Evolutionary conservation across 2,888 invertebrate genomes (phyloP), one percentile per base, ranked within the genome.

Genomic region (Tipula vernalis): DNA sequence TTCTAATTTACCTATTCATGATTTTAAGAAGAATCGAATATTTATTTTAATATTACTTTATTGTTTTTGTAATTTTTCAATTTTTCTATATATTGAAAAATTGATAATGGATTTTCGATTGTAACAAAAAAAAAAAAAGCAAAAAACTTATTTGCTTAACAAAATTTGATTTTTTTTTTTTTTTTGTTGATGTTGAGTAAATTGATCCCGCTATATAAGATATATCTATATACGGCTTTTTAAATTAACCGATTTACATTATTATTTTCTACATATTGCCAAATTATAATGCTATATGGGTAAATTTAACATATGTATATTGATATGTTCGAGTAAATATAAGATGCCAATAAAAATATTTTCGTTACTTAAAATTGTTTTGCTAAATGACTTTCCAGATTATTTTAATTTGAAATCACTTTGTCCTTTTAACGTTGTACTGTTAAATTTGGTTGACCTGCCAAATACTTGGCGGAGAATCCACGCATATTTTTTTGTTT

Each of bases 1-100:
- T 71, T 71, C 71, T 71, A 71, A 71, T 71, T 71, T 71, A 71
- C 71, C 71, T 71, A 71, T 71, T 71, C 71, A 71, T 71, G 71
- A 28, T 71, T 71, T 71, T 71, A 71, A 71, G 71, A 8, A 0
- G 28, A 71, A 28, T 71, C 71, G 28, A 28, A 28, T 71, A 71
- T 71, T 71, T 71, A 57, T 71, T 71, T 71, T 71, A 71, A 57
- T 57, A n/a, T 57, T 57, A 15, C 8, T 57, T 15, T 71, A 71
- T 71, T 71, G 71, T 71, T 71, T 28, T 71, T 71, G 71, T 71
- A 71, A 71, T 71, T 71, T 71, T 71, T 12, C 71, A 71, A 71
- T 71, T 71, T 57, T 28, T 71, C 3, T 51, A 15, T 15, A 51
- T 51, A 15, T 15, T 15, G 8, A 51, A 51, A 51, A 51, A 71